Conservation (phyloP, 2,888 invertebrate genomes). For the Itoplectis maculator region DNA sequence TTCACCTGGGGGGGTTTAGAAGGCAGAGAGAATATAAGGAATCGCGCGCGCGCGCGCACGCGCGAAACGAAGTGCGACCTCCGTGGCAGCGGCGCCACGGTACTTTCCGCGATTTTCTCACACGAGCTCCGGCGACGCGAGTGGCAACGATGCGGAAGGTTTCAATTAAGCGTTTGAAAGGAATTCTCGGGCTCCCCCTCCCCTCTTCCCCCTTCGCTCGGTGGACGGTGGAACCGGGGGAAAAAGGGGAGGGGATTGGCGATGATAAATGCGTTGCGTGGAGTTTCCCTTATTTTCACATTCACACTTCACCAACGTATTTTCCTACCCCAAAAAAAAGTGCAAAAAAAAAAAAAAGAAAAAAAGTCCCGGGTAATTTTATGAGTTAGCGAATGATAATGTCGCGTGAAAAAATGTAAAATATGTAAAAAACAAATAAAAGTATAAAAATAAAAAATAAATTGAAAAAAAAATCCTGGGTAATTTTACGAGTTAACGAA, state of each 20-base stretch:
- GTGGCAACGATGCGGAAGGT: slow-evolving; percentile 20
- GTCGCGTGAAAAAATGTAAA: neutral
- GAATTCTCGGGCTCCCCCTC: neutral
- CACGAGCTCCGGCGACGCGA: neutral
- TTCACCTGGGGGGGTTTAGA: slow-evolving; percentile 39
- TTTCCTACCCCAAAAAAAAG: too few relatives aligned
- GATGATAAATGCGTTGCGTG: slow-evolving; percentile 20
- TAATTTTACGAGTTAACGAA: neutral
- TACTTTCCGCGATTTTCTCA: slow-evolving; percentile 19
- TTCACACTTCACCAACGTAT: neutral
- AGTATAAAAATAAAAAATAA: too few relatives aligned
- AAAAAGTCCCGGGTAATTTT: neutral
- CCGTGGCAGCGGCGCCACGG: too few relatives aligned
- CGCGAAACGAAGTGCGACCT: slow-evolving; percentile 31
- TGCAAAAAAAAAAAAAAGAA: neutral
- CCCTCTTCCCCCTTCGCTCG: too few relatives aligned
- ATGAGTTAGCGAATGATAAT: neutral
- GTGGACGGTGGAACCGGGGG: too few relatives aligned
- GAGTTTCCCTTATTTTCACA: neutral
- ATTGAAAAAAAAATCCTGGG: neutral
- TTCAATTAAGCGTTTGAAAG: slow-evolving; percentile 46
- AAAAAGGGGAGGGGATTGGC: too few relatives aligned
- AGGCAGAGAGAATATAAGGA: slow-evolving; percentile 22
- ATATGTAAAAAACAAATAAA: too few relatives aligned
- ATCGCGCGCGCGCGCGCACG: slow-evolving; percentile 24